phyloP scores from a whole-genome alignment of 30 jellyfish, hydroid and myxozoan genomes.

The Morbakka virulenta region DNA sequence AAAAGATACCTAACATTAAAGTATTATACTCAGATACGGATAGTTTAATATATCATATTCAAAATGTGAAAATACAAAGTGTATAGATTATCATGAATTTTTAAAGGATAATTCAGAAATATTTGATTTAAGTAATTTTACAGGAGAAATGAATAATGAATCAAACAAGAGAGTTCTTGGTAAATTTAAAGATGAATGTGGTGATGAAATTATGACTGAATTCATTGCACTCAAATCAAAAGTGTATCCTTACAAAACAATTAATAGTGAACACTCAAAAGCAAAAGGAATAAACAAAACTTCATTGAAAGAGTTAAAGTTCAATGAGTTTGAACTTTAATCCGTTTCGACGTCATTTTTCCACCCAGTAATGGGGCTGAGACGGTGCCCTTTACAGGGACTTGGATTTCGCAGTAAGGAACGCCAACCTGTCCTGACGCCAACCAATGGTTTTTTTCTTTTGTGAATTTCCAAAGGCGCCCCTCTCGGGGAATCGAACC shows the following conservation, averaged over 20 bases:
- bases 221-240: slow-evolving; percentile 44
- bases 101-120: neutral
- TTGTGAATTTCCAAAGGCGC: no score
- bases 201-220: slow-evolving; percentile 27
- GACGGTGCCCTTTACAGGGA: no score
- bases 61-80: no score
- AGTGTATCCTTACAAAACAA: slow-evolving; percentile 30
- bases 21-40: slow-evolving; percentile 66
- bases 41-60: no score
- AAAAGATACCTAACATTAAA: slow-evolving; percentile 10
- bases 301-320: slow-evolving; percentile 1
- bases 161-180: slow-evolving; percentile 49
- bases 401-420: no score
- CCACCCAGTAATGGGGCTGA: no score
- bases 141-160: no score
- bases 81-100: no score
- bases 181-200: slow-evolving; percentile 49
- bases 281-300: slow-evolving; percentile 46
- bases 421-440: no score
- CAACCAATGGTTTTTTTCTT: no score
- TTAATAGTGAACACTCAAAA: slow-evolving; percentile 23
- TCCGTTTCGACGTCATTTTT: no score
- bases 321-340: slow-evolving; percentile 16
- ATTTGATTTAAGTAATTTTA: neutral
- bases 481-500: no score